phyloP scores from a whole-genome alignment of 2,888 invertebrate species.

The Dorcus parallelipipedus region DNA sequence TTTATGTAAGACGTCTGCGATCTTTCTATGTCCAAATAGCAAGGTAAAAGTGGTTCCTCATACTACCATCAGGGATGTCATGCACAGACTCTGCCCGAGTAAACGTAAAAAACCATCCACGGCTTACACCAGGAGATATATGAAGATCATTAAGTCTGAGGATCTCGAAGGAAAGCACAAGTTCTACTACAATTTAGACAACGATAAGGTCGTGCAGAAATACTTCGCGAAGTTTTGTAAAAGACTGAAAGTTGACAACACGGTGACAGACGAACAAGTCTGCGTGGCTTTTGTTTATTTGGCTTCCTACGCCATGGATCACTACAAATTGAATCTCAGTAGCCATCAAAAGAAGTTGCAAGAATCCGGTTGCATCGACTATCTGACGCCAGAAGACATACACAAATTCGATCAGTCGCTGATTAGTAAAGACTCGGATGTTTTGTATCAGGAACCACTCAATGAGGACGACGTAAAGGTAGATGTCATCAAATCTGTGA shows the following conservation, averaged over 20 bases:
- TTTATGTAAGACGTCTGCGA: slow-evolving; percentile 62
- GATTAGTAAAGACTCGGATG: neutral
- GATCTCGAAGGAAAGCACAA: slow-evolving; percentile 5
- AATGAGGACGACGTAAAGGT: slow-evolving; percentile 52
- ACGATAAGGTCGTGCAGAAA: slow-evolving; percentile 19
- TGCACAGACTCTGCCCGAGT: slow-evolving; percentile 50
- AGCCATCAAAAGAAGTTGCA: slow-evolving; percentile 13
- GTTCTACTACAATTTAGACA: slow-evolving; percentile 7
- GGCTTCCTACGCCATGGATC: slow-evolving; percentile 11
- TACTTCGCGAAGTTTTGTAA: slow-evolving; percentile 17
- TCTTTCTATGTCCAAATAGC: slow-evolving; percentile 52
- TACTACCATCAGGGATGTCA: slow-evolving; percentile 54
- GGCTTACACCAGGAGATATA: slow-evolving; percentile 63
- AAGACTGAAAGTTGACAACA: slow-evolving; percentile 1
- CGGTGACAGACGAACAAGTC: slow-evolving; percentile 13
- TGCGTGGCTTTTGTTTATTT: slow-evolving; percentile 20
- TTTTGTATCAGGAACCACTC: slow-evolving; percentile 44
- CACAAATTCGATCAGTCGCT: neutral
- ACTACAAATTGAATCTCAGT: slow-evolving; percentile 7
- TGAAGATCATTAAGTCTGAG: slow-evolving; percentile 49
- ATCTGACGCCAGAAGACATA: slow-evolving; percentile 4
- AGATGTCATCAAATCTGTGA: slow-evolving; percentile 56
- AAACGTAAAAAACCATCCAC: slow-evolving; percentile 66
- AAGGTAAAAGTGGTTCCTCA: slow-evolving; percentile 48
- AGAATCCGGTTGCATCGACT: slow-evolving; percentile 11